Evolutionary conservation across 2,113 vertebrate genomes (phyloP), one percentile per base, ranked within the genome.

Genomic region (Progne subis): DNA sequence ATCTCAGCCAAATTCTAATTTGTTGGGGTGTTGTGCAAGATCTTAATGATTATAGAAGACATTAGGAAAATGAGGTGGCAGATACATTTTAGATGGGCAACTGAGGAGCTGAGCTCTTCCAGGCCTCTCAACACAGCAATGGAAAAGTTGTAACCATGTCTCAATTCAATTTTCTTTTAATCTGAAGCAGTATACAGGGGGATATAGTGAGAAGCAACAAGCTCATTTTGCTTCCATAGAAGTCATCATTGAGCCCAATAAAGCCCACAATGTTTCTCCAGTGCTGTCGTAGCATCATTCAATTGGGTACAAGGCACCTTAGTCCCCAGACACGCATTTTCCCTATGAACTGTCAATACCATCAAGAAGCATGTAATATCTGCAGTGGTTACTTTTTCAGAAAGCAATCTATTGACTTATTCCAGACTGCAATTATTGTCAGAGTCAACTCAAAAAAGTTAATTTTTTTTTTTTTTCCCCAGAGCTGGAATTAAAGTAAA

Each of bases 81-180:
- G 37, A 55, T 41, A 85, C 1, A 6, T 25, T 37, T 90, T 55
- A 59, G 49, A 74, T 46, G 43, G 70, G 59, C 61, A 92, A 18
- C 87, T 50, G 53, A 76, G 70, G 32, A 88, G 55, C 67, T 86
- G 75, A 43, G 10, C 5, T 2, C 79, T 92, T 78, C 67, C 87
- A 74, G 50, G 9, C 31, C 34, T 70, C 63, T 77, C 65, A 79
- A 69, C 32, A n/a, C 26, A 80, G 75, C 82, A 65, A 55, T 14
- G 13, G 32, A 93, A 83, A 77, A 94, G 55, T 77, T 91, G 34
- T 9, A 85, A 52, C 8, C 19, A 53, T 3, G 2, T 80, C 78
- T 92, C 82, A 44, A 31, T 74, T 74, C 67, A 82, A 59, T 95
- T 94, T 88, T 52, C 59, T 70, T 55, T 88, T 91, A 80, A 76